Evolutionary conservation across 2,113 vertebrate species (phyloP).

Genomic region (Nipponia nippon): DNA sequence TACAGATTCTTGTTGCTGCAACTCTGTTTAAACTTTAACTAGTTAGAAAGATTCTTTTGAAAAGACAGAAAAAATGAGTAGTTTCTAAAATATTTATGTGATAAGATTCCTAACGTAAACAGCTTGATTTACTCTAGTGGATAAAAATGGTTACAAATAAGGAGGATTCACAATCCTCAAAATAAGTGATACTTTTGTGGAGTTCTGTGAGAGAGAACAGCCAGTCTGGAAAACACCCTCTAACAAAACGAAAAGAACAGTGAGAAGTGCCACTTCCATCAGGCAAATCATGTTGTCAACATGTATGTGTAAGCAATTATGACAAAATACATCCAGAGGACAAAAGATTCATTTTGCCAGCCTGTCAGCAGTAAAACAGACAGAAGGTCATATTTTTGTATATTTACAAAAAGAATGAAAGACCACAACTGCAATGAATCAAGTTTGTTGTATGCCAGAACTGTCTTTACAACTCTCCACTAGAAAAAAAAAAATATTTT

Average conservation of each 20-base stretch:
- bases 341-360: not conserved
- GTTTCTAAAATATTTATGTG: not conserved
- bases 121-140: not conserved
- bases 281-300: not conserved
- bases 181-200: not conserved
- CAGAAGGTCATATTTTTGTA: not conserved
- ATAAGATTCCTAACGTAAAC: not conserved
- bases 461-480: not conserved
- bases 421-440: not conserved
- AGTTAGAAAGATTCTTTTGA: not conserved
- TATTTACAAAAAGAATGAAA: not conserved
- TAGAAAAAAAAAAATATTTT: too few relatives aligned
- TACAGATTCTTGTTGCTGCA: not conserved
- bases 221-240: not conserved
- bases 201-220: not conserved
- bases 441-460: not conserved
- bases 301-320: not conserved
- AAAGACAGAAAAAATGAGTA: rapidly evolving
- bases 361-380: not conserved
- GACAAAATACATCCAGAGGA: not conserved
- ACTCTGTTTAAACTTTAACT: not conserved
- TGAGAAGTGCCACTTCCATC: not conserved
- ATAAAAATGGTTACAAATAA: not conserved
- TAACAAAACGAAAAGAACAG: not conserved
- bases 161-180: not conserved